Evolutionary conservation across 2,113 vertebrate species (phyloP).

Genomic region (Mesoclemmys tuberculata): DNA sequence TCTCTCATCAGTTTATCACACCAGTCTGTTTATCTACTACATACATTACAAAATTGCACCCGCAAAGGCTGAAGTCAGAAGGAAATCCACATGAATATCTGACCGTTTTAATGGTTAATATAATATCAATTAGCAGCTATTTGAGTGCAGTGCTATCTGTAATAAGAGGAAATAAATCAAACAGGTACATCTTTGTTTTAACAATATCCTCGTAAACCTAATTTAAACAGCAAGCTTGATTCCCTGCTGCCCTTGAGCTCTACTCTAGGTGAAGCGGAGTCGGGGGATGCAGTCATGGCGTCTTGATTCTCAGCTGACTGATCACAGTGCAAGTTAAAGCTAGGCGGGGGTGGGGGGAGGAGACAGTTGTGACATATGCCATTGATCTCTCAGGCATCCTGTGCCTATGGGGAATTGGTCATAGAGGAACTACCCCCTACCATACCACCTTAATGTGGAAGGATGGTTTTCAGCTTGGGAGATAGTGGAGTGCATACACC

Average conservation of each 20-base stretch:
- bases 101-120: neutral
- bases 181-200: neutral
- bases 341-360: too few relatives aligned
- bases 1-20: neutral
- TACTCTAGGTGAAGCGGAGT: neutral
- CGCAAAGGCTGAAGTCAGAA: neutral
- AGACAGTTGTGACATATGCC: neutral
- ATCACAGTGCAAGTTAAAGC: neutral
- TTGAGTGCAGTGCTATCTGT: neutral
- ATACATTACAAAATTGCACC: accelerated
- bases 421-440: neutral
- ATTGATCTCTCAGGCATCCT: neutral
- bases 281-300: too few relatives aligned
- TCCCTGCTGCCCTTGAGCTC: neutral
- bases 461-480: neutral
- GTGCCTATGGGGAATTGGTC: accelerated
- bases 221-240: neutral
- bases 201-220: neutral
- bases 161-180: neutral
- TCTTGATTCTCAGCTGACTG: accelerated
- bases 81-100: neutral
- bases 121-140: neutral
- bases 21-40: accelerated
- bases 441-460: neutral
- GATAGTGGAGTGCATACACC: neutral